Evolutionary conservation across 2,797 vertebrate species (phyloP), one percentile per base, ranked within the genome.

Genomic region (Somateria mollissima): DNA sequence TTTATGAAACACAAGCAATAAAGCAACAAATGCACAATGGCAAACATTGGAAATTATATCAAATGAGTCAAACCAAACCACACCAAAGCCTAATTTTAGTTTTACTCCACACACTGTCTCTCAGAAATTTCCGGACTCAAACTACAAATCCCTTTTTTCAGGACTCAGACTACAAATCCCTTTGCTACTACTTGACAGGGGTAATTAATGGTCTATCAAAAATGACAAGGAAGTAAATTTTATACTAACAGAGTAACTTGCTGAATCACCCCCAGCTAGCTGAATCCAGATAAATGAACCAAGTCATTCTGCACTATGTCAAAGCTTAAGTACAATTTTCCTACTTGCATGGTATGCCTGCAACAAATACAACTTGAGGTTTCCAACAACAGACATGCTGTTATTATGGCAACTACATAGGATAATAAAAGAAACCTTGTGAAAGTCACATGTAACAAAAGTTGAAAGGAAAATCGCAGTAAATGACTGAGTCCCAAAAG

Each of bases 351-450:
- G 76, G 84, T 78, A 95, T 82, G 87, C 83, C 82, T 80, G 91
- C 45, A 64, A 94, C 77, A 94, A 92, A 94, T 39, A 94, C 77
- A 91, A 72, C 89, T 87, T 72, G 53, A 92, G 54, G 96, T 94
- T 95, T 94, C 94, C 85, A 97, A 92, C 92, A 97, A 97, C 95
- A 97, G 94, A 93, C 80, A 47, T 22, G 53, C 49, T 93, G 53
- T 87, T 97, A 94, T 90, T 96, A 90, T 94, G 96, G 94, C 91
- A 95, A 92, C 91, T 91, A 91, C 53, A 93, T 24, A 77, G 80
- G 77, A 90, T 67, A 71, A 93, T 92, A 88, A 95, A 95, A 97
- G 87, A 93, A 97, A 91, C 92, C 79, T 62, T 84, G 30, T 94
- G 85, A 97, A 97, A 97, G 94, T 82, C 95, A 95, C 78, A 84